phyloP scores from a whole-genome alignment of 2,113 vertebrate genomes.

The Albula glossodonta region DNA sequence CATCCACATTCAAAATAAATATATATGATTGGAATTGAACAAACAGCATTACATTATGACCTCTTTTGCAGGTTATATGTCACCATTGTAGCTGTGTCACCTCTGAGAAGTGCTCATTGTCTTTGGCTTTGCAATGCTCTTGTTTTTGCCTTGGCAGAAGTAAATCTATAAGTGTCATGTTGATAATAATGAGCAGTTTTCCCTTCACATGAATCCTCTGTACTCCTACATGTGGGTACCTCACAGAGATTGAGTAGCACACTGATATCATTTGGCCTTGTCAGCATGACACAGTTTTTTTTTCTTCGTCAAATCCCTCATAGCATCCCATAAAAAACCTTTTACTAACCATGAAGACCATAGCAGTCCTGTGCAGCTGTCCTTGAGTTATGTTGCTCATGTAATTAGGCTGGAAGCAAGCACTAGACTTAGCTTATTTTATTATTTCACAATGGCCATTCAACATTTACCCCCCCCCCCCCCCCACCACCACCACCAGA shows the following conservation, averaged over 20 bases:
- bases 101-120: not conserved
- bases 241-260: not conserved
- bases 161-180: not conserved
- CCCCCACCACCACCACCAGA: not conserved
- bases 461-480: not conserved
- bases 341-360: not conserved
- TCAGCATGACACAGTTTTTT: not conserved
- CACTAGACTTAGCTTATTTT: conserved; percentile 7
- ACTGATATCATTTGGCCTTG: conserved; percentile 3
- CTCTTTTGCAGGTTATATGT: too few relatives aligned
- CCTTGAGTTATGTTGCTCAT: conserved; percentile 16
- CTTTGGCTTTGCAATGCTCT: not conserved
- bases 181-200: not conserved
- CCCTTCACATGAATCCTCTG: not conserved
- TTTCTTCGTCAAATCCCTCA: not conserved
- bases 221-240: not conserved
- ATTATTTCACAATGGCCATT: conserved; percentile 5
- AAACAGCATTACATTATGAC: too few relatives aligned
- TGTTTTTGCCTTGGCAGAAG: not conserved
- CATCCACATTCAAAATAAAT: not conserved
- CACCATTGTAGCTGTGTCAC: not conserved
- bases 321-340: not conserved
- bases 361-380: not conserved
- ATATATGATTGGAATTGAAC: not conserved
- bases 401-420: conserved; percentile 20